Percentiles rank a stretch among this genome's conserved stretches.
Evolutionary conservation across 2,888 invertebrate species (phyloP).

Genomic region (Drosophila villosipedis): DNA sequence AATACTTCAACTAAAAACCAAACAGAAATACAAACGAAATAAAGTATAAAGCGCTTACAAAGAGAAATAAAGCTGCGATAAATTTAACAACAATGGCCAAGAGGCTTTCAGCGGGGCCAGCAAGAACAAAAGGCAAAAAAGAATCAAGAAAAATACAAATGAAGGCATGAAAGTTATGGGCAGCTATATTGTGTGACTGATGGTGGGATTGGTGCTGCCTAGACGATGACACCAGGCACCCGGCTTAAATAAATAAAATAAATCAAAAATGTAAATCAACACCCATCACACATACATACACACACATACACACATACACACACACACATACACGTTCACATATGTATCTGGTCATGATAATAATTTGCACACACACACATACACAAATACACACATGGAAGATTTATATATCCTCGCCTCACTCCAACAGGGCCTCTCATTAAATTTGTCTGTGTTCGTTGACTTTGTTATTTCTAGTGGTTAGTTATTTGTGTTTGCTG

Average conservation of each 20-base stretch:
- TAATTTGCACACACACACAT: constrained; percentile 6
- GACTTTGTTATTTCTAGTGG: constrained; percentile 64
- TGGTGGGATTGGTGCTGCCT: constrained; percentile 42
- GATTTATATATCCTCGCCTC: constrained; percentile 15
- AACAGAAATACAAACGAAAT: constrained; percentile 30
- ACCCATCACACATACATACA: constrained; percentile 41
- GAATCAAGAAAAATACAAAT: constrained; percentile 57
- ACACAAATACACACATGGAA: background rate
- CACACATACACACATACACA: constrained; percentile 18
- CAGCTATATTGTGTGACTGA: constrained; percentile 57
- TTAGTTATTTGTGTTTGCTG: constrained; percentile 68
- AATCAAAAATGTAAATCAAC: constrained; percentile 81
- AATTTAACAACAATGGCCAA: constrained; percentile 60
- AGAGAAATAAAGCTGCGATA: constrained; percentile 70
- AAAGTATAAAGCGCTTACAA: constrained; percentile 63
- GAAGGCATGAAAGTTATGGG: constrained; percentile 69
- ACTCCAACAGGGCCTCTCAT: constrained; percentile 58
- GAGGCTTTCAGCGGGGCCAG: constrained; percentile 18
- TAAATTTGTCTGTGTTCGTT: constrained; percentile 61
- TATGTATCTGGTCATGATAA: constrained; percentile 2
- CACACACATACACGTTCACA: constrained; percentile 37
- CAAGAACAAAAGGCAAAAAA: constrained; percentile 24
- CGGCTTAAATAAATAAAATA: constrained; percentile 80
- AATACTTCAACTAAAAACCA: constrained; percentile 48
- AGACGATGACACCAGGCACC: constrained; percentile 54